phyloP scores from a whole-genome alignment of 1,140 invertebrate genomes.

The Polyergus mexicanus region DNA sequence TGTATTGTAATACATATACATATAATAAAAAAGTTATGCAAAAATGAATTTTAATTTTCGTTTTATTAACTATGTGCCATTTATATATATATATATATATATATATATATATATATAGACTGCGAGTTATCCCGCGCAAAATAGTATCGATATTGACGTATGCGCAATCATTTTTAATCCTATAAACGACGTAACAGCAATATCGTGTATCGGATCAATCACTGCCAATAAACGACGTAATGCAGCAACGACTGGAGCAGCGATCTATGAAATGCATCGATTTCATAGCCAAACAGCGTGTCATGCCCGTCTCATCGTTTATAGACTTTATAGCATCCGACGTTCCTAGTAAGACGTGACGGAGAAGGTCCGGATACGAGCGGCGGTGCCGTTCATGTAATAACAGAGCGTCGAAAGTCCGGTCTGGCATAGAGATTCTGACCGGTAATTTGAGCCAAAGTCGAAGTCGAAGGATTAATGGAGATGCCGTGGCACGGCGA shows the following conservation, averaged over 20 bases:
- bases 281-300: constrained; percentile 58
- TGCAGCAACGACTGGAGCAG: constrained; percentile 43
- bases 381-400: constrained; percentile 34
- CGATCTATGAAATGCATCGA: constrained; percentile 61
- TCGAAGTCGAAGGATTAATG: constrained; percentile 56
- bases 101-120: neutral
- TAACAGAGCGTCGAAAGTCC: constrained; percentile 51
- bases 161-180: constrained; percentile 62
- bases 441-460: constrained; percentile 58
- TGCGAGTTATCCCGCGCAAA: constrained; percentile 32
- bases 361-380: constrained; percentile 28
- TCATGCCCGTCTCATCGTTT: constrained; percentile 51
- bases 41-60: neutral
- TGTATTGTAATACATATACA: neutral
- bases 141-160: constrained; percentile 54
- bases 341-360: constrained; percentile 36
- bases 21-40: neutral
- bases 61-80: neutral
- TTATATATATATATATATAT: neutral
- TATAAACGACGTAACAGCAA: constrained; percentile 59
- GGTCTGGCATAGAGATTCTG: constrained; percentile 46
- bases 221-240: constrained; percentile 61
- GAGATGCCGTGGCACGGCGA: constrained; percentile 44
- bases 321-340: constrained; percentile 61
- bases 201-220: constrained; percentile 60